Conservation (phyloP, 2,797 vertebrate genomes). For the Falco peregrinus region DNA sequence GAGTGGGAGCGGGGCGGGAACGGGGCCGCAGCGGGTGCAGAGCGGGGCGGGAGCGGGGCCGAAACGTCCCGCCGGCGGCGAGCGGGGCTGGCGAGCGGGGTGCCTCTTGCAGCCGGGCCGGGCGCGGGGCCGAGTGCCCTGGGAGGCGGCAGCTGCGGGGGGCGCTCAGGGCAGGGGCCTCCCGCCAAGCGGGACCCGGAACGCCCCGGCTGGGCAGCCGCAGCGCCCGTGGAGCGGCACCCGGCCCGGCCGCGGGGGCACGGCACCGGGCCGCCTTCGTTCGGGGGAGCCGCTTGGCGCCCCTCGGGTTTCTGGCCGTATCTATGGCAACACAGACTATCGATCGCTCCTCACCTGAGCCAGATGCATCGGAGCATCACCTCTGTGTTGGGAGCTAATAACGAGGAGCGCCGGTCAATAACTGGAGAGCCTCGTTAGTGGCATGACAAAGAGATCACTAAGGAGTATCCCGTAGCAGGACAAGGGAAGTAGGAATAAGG, state of each 20-base stretch:
- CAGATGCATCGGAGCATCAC: not conserved
- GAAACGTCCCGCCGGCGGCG: no score
- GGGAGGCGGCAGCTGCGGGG: not conserved
- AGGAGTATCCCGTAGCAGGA: not conserved
- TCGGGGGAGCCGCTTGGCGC: not conserved
- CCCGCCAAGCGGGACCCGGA: not conserved
- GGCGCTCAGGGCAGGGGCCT: not conserved
- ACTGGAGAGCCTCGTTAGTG: not conserved
- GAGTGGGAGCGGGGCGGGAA: not conserved
- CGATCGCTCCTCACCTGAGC: not conserved
- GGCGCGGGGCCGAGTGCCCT: not conserved
- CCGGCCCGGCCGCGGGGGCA: no score
- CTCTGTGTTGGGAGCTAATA: not conserved
- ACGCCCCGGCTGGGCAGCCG: not conserved
- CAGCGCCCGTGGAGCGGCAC: not conserved
- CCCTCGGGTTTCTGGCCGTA: not conserved
- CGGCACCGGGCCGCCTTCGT: not conserved
- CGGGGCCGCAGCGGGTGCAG: not conserved
- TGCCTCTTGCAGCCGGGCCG: not conserved
- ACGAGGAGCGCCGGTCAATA: not conserved
- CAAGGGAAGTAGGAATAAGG: not conserved
- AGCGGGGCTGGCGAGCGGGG: no score
- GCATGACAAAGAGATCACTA: not conserved
- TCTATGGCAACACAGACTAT: conserved; percentile 15
- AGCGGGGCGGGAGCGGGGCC: not conserved